Base-by-base conservation (phyloP, 2,797 vertebrate species). In the Tenualosa thibaudeaui region DNA sequence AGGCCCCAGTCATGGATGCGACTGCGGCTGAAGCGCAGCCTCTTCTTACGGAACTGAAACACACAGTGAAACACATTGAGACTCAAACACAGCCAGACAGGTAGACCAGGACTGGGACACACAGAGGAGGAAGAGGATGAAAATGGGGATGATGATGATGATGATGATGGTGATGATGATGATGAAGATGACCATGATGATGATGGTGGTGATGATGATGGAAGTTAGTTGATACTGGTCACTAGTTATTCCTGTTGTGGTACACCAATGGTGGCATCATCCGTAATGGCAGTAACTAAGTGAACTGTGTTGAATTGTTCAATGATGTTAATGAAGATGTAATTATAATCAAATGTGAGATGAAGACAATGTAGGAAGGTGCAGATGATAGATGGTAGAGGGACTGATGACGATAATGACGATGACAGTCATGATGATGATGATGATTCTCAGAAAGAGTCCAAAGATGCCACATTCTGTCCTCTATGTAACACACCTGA, bases 1-100 rank as follows among this genome's bases (percentile, higher is more conserved):
- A 99, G 95, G 81, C 98, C 98, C 98, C 98, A 99, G 93, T 99
- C 98, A 0, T 99, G 98, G 88, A 99, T 99, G 94, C 97, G 97
- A 93, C 98, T 99, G 90, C 96, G 97, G 87, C 96, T 96, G 93
- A 99, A 99, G 84, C 96, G 93, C 89, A 99, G 96, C 89, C 96
- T 97, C 90, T 99, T 99, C 94, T 97, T 99, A 86, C 98, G 97
- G 90, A 98, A 99, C 98, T 99, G 90, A 81, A 58, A 9, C 0
- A 68, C 85, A 49, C 24, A 85, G 7, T 43, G 49, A 46, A 26
- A 43, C 58, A 78, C 43, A 5, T 0, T 46, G 37, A 78, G 40
- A 78, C 71, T 78, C 15, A 46, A 46, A 40, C 71, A 43, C 17
- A 81, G 60, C 3, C 10, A 19, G 17, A 83, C 3, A 75, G 68